Conservation (phyloP, 2,888 invertebrate species). For the Eilema griseolum region DNA sequence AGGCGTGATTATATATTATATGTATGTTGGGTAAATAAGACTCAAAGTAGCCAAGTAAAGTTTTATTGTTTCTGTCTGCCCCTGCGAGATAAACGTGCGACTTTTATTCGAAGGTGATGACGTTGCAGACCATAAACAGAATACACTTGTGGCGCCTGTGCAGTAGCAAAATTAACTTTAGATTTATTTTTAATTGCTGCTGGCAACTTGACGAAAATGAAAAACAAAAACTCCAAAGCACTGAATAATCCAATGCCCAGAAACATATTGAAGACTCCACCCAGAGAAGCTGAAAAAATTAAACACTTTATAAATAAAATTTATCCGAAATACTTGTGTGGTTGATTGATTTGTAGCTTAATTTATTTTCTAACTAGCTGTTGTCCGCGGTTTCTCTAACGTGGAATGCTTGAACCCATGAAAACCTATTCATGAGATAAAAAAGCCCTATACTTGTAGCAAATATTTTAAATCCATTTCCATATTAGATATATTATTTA, state of each 20-base stretch:
- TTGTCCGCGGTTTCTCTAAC: too few species aligned
- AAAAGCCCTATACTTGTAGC: too few species aligned
- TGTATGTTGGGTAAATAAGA: not conserved
- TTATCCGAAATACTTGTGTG: too few species aligned
- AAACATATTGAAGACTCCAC: conserved; percentile 83
- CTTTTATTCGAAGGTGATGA: not conserved
- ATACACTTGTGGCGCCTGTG: not conserved
- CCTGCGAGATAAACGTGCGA: not conserved
- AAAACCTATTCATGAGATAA: too few species aligned
- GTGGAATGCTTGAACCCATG: too few species aligned
- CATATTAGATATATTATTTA: too few species aligned
- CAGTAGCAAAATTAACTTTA: conserved; percentile 33
- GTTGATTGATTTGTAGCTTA: too few species aligned
- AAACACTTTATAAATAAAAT: conserved; percentile 11
- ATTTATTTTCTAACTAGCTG: too few species aligned
- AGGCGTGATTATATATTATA: too few species aligned
- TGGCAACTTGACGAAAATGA: conserved; percentile 60
- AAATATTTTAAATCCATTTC: too few species aligned
- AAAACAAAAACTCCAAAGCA: conserved; percentile 71
- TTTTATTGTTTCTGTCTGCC: not conserved
- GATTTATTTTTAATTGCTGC: conserved; percentile 50
- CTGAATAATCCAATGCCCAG: conserved; percentile 80
- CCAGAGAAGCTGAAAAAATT: conserved; percentile 75
- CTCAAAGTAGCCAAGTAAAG: not conserved
- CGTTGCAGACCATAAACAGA: not conserved